Conservation (phyloP, 2,797 vertebrate genomes). For the Geotrypetes seraphini region DNA sequence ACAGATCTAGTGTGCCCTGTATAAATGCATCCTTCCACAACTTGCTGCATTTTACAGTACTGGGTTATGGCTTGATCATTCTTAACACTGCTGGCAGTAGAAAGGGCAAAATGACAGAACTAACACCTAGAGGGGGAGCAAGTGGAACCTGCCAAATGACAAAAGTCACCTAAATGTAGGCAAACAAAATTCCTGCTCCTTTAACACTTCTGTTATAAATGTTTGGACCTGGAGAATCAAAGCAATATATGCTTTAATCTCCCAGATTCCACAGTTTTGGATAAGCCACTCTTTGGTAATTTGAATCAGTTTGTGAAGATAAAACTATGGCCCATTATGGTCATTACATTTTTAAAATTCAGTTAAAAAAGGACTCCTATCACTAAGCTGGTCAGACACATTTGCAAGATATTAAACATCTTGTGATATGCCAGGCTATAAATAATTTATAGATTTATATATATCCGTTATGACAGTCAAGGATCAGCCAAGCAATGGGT, state of each 20-base stretch:
- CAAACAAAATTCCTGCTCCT: constrained; percentile 39
- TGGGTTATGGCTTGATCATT: constrained; percentile 57
- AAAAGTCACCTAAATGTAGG: constrained; percentile 5
- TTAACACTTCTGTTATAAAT: constrained; percentile 42
- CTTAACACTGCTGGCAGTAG: constrained; percentile 35
- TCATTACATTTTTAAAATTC: no score
- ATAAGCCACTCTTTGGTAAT: constrained; percentile 73
- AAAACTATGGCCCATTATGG: no score
- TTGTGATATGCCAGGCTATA: no score
- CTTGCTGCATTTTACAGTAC: constrained; percentile 40
- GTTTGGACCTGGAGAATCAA: constrained; percentile 57
- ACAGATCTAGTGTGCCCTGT: constrained; percentile 5
- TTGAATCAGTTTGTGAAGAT: constrained; percentile 53
- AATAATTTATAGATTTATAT: no score
- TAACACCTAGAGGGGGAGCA: constrained; percentile 19
- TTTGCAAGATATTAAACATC: no score
- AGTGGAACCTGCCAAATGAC: constrained; percentile 13
- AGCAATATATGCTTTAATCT: constrained; percentile 40
- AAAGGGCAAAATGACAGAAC: constrained; percentile 29
- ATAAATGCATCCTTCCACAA: constrained; percentile 19
- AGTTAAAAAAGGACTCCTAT: no score
- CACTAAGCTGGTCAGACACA: no score
- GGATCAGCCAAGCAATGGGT: no score
- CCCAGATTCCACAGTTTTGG: constrained; percentile 64
- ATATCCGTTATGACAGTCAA: no score